These are phyloP conservation scores for Dasypogon diadema DNA, from an alignment of 2,888 invertebrate species.

Conservation along the genomic window DNA sequence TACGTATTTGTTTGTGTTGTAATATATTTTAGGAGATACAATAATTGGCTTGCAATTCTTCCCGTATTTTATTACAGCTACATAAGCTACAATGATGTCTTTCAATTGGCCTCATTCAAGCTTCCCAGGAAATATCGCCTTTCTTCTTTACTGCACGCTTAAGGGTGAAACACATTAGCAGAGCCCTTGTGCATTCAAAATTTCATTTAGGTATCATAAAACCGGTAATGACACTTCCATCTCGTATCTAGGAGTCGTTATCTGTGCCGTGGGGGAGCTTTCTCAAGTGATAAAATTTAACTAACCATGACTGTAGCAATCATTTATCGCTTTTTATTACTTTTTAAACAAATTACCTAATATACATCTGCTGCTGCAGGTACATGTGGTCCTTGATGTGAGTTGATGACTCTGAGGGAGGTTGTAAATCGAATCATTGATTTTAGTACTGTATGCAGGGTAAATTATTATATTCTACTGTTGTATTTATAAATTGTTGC, in stretches of 20 bases:
- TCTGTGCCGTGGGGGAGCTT: not conserved
- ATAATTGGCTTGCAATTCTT: no score
- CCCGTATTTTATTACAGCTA: no score
- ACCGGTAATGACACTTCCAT: constrained; percentile 35
- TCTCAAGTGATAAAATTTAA: constrained; percentile 36
- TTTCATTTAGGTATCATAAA: constrained; percentile 32
- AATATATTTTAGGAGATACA: no score
- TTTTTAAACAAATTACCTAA: constrained; percentile 14
- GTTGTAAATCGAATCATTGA: not conserved
- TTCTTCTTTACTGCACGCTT: no score
- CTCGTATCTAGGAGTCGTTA: constrained; percentile 18
- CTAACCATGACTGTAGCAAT: constrained; percentile 28
- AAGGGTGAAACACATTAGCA: constrained; percentile 11
- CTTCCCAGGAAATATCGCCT: no score
- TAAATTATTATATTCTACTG: not conserved
- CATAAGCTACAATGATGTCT: no score
- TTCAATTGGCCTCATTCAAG: no score
- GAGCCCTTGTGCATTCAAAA: constrained; percentile 28
- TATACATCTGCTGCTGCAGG: not conserved
- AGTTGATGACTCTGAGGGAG: not conserved
- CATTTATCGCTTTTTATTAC: constrained; percentile 38
- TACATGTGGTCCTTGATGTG: not conserved
- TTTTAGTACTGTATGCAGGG: not conserved
- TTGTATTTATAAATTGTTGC: not conserved
- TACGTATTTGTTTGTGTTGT: no score